Evolutionary conservation across 2,797 vertebrate genomes (phyloP).

Genomic region (Meda fulgida): DNA sequence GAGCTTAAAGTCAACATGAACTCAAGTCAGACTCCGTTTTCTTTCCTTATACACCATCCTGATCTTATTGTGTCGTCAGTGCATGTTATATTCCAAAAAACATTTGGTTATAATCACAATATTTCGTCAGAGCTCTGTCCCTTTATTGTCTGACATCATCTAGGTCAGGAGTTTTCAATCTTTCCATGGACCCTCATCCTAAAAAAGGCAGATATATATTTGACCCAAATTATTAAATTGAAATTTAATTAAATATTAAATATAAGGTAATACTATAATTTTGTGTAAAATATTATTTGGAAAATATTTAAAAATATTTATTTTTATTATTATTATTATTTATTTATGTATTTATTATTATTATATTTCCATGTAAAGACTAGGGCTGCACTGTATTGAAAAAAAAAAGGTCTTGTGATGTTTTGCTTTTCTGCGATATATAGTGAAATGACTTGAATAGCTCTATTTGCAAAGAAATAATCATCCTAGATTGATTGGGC

Average conservation of each 20-base stretch:
- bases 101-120: neutral
- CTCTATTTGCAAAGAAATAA: too few relatives aligned
- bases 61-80: neutral
- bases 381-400: neutral
- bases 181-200: neutral
- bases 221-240: too few relatives aligned
- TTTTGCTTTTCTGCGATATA: neutral
- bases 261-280: neutral
- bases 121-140: neutral
- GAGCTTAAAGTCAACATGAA: conserved; percentile 26
- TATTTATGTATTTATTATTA: neutral
- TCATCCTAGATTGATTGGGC: too few relatives aligned
- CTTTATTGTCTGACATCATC: neutral
- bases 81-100: neutral
- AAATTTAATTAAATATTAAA: neutral
- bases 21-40: neutral
- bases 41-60: neutral
- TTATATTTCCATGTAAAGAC: neutral
- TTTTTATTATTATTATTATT: too few relatives aligned
- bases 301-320: too few relatives aligned
- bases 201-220: neutral
- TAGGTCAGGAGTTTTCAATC: neutral
- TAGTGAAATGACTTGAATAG: neutral
- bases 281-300: neutral
- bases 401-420: neutral